Base-by-base conservation (phyloP, 2,113 vertebrate species). In the Oceanites oceanicus region DNA sequence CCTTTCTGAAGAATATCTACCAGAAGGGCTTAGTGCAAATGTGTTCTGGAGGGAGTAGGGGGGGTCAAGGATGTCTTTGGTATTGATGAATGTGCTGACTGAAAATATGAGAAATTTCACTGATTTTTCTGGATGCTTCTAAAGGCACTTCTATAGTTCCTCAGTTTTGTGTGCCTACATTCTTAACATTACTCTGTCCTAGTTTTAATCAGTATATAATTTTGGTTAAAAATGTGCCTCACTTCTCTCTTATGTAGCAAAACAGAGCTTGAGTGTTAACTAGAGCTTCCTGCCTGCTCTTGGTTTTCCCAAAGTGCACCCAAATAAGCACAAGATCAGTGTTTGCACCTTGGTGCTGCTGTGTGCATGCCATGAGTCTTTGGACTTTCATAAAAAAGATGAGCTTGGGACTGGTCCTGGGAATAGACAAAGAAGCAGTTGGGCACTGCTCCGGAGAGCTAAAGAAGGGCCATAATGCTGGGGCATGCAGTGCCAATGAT, bases 401-500 rank as follows among this genome's bases (percentile, higher is more conserved):
- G 45, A 52, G 26, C 22, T 26, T 58, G n/a, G 10, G 21, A 58
- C 18, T 74, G 20, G 45, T 45, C 58, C 25, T 85, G 77, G 50
- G 36, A 84, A 63, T 3, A 32, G 49, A 34, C 11, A 49, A 71
- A 86, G 40, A 30, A 68, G 22, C 8, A 45, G 30, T 12, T 53
- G 65, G 49, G 14, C 44, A 21, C 20, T 66, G 45, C 61, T 74
- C 34, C 1, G 2, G 38, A 30, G 30, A 59, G 27, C 40, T 36
- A 56, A 47, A 23, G 49, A 62, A 38, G 11, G 30, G 13, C 36
- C 16, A 3, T 6, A 25, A 4, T 53, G 11, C 26, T 74, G 62
- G 44, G 29, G 11, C 15, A n/a, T 0, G 1, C 17, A 34, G 8
- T 16, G 22, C 9, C 0, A 0, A 11, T 29, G 17, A 8, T 2